Evolutionary conservation across 2,888 invertebrate genomes (phyloP).

Genomic region (Hirtodrosophila duncani): DNA sequence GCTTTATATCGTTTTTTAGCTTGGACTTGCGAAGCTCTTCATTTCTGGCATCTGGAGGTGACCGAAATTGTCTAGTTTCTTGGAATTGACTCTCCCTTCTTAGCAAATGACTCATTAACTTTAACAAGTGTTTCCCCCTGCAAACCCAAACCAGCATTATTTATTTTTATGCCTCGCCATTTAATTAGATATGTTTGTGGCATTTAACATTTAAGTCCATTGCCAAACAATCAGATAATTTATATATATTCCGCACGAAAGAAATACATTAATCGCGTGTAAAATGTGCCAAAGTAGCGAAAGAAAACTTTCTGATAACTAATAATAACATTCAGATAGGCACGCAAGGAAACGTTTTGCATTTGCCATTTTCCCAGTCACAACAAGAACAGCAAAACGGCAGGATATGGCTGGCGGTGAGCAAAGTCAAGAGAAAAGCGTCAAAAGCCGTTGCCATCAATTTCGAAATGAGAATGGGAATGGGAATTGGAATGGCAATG

Average conservation of each 20-base stretch:
- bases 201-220: slow-evolving; percentile 42
- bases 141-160: no score
- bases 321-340: slow-evolving; percentile 62
- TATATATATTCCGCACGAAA: slow-evolving; percentile 45
- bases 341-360: slow-evolving; percentile 64
- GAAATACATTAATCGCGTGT: slow-evolving; percentile 48
- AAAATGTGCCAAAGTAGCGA: slow-evolving; percentile 35
- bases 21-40: no score
- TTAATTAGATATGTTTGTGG: slow-evolving; percentile 4
- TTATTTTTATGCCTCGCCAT: no score
- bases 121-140: no score
- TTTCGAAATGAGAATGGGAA: slow-evolving; percentile 13
- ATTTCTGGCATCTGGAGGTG: no score
- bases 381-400: slow-evolving; percentile 14
- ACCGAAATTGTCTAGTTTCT: no score
- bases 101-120: no score
- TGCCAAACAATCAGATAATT: slow-evolving; percentile 39
- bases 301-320: slow-evolving; percentile 51
- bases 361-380: slow-evolving; percentile 32
- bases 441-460: slow-evolving; percentile 28
- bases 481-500: no score
- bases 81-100: no score
- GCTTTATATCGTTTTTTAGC: no score
- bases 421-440: slow-evolving; percentile 53
- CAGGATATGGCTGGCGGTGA: slow-evolving; percentile 31